Evolutionary conservation across 2,113 vertebrate species (phyloP), one percentile per base, ranked within the genome.

Genomic region (Urocynchramus pylzowi): DNA sequence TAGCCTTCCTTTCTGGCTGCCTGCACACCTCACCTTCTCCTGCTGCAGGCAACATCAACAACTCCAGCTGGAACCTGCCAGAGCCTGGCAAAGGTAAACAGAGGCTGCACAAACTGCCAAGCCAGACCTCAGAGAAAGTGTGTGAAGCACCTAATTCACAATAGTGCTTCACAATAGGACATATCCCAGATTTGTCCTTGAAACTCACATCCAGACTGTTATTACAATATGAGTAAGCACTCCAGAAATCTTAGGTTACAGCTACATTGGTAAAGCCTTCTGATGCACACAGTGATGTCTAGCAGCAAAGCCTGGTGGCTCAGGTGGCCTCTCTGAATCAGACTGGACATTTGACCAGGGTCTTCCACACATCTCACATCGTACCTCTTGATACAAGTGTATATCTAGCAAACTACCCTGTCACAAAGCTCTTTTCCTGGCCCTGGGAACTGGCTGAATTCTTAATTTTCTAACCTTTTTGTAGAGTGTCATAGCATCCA

Each of bases 281-380:
- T 68, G 44, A 8, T 47, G 9, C 17, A 26, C 30, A 30, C 13
- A 23, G 8, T 13, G 19, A 17, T 59, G 10, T 41, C 67, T 59
- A 44, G 13, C 8, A 7, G 8, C 45, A 37, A 3, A 14, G 10
- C 9, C 71, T 69, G 20, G 12, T 74, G 41, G 35, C 57, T 80
- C 41, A 65, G 28, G 2, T 35, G 12, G 20, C 2, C 19, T 68
- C 33, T 84, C 64, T 75, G 44, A 10, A 59, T 70, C 50, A 59
- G 37, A 67, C 2, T 1, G 2, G 14, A 10, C 23, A 24, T 69
- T 64, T 2, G 0, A 47, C 27, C 18, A 50, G 15, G 4, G 2
- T 54, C 13, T 73, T 44, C 67, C 57, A 1, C 13, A 13, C 39
- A 27, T 50, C 68, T 67, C 59, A 50, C 16, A 4, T 59, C 7